These are phyloP conservation scores for Drosophila cracens DNA, from an alignment of 2,888 invertebrate species.

Conservation along the genomic window DNA sequence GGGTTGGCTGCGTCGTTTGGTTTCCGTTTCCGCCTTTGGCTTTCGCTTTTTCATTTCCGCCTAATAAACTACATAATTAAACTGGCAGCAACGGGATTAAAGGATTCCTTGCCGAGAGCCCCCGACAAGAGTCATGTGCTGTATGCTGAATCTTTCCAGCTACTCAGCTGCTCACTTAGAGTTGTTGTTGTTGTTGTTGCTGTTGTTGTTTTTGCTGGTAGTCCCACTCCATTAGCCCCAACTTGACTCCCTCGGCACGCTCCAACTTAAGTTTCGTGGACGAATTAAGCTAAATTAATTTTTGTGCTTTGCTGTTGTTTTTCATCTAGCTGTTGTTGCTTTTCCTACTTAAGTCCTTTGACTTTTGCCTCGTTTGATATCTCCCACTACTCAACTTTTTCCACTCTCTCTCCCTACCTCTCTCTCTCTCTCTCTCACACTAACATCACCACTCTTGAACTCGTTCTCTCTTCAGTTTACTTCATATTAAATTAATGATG, in stretches of 20 bases:
- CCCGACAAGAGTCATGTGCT: conserved; percentile 42
- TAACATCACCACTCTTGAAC: background rate
- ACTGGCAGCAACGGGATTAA: conserved; percentile 83
- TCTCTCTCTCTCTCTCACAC: background rate
- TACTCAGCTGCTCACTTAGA: conserved; percentile 30
- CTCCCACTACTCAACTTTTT: conserved; percentile 25
- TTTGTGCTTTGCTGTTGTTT: conserved; percentile 69
- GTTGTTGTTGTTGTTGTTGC: conserved; percentile 11
- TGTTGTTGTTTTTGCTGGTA: conserved; percentile 13
- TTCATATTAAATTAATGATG: conserved; percentile 79
- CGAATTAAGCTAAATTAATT: conserved; percentile 82
- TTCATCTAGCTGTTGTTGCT: conserved; percentile 30
- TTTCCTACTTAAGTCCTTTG: conserved; percentile 66
- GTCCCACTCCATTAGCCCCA: conserved; percentile 52
- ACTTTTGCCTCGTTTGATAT: conserved; percentile 52
- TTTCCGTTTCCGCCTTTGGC: conserved; percentile 77
- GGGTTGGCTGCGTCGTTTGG: conserved; percentile 33
- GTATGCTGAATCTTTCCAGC: conserved; percentile 44
- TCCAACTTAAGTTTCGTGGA: conserved; percentile 64
- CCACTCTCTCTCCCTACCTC: conserved; percentile 3
- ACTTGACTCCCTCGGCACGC: conserved; percentile 48
- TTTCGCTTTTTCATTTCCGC: conserved; percentile 83
- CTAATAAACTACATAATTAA: conserved; percentile 84
- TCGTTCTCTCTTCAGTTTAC: conserved; percentile 13
- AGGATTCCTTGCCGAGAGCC: conserved; percentile 63